phyloP scores from a whole-genome alignment of 2,113 vertebrate genomes.

The Crotalus tigris region DNA sequence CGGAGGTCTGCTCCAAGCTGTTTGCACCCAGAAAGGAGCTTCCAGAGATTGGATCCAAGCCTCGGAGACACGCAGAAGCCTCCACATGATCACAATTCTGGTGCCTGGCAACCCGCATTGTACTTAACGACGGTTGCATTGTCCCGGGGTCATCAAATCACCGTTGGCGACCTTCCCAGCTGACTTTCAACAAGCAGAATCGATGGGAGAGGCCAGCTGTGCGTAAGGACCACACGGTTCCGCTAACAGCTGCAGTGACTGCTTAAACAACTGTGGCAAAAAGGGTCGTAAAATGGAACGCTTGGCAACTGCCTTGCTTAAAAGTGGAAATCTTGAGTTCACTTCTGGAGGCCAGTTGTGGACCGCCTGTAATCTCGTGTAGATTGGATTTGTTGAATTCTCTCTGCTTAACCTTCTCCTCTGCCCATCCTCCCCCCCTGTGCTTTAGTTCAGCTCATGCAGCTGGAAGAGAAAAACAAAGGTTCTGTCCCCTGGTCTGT shows the following conservation, averaged over 20 bases:
- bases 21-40: too few species aligned
- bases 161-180: too few species aligned
- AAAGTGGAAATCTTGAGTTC: not conserved
- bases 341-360: not conserved
- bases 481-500: slow-evolving; percentile 88
- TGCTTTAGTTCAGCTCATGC: slow-evolving; percentile 76
- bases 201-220: too few species aligned
- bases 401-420: slow-evolving; percentile 1
- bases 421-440: slow-evolving; percentile 17
- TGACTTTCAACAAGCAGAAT: too few species aligned
- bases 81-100: too few species aligned
- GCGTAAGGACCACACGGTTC: not conserved
- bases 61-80: too few species aligned
- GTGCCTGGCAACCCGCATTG: too few species aligned
- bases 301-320: not conserved
- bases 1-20: too few species aligned
- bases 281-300: not conserved
- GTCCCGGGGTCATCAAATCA: too few species aligned
- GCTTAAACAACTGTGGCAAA: not conserved
- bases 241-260: not conserved
- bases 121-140: too few species aligned
- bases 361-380: not conserved
- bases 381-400: not conserved
- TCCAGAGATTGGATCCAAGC: too few species aligned
- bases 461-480: slow-evolving; percentile 81